Conservation (phyloP, 2,113 vertebrate genomes). For the Prunella fulvescens region DNA sequence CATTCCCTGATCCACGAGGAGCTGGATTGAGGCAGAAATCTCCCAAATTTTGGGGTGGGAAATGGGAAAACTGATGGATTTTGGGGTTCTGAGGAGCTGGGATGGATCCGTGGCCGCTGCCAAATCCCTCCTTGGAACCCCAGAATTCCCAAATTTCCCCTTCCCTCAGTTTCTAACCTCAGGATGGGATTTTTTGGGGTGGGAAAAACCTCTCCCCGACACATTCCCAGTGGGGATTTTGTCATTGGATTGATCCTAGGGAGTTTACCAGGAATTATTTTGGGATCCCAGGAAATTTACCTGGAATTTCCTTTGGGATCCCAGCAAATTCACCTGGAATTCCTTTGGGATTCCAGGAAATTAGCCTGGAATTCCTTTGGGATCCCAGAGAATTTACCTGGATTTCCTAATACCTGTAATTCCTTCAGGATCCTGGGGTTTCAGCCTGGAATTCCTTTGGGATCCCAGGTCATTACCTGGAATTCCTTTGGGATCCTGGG, state of each 20-base stretch:
- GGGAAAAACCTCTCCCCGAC: accelerated
- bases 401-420: too few species aligned
- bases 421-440: too few species aligned
- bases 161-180: accelerated
- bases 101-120: accelerated
- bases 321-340: too few species aligned
- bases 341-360: too few species aligned
- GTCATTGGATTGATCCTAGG: background rate
- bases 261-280: background rate
- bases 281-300: accelerated
- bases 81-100: background rate
- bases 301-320: background rate
- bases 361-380: too few species aligned
- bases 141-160: background rate
- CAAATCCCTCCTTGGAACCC: background rate
- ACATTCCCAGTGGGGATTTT: accelerated
- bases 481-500: background rate
- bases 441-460: background rate
- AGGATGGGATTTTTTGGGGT: background rate
- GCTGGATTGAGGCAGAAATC: accelerated
- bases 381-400: accelerated
- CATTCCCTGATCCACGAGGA: accelerated
- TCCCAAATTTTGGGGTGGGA: accelerated
- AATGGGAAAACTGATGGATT: accelerated
- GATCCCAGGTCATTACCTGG: too few species aligned